These are phyloP conservation scores for Trichosurus vulpecula DNA, from an alignment of 2,797 vertebrate genomes.

Conservation along the genomic window DNA sequence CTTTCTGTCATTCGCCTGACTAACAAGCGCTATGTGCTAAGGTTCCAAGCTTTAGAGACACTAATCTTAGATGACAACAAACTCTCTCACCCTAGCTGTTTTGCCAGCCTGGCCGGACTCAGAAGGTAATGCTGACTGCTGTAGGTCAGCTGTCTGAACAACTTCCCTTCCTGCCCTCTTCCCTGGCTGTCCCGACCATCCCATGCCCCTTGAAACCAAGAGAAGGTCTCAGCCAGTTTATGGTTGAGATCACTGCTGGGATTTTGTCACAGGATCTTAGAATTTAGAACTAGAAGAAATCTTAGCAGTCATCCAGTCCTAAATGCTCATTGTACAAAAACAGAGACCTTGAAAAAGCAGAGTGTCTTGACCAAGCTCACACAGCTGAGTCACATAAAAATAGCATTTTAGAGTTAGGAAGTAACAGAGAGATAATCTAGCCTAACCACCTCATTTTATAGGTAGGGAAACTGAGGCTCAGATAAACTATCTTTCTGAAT, in stretches of 20 bases:
- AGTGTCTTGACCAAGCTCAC: neutral
- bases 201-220: neutral
- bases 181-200: neutral
- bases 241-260: neutral
- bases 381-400: neutral
- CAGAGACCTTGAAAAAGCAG: neutral
- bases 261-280: neutral
- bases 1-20: slow-evolving; percentile 32
- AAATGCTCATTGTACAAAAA: neutral
- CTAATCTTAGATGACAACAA: slow-evolving; percentile 90
- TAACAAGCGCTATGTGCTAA: slow-evolving; percentile 68
- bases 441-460: neutral
- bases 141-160: neutral
- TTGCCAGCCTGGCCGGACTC: slow-evolving; percentile 87
- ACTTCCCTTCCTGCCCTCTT: neutral
- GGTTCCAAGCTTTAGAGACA: slow-evolving; percentile 88
- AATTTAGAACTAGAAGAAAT: neutral
- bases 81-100: slow-evolving; percentile 86
- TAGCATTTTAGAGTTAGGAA: neutral
- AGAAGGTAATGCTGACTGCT: slow-evolving; percentile 82
- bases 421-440: neutral
- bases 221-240: neutral
- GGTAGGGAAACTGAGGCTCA: neutral
- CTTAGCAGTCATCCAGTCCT: neutral
- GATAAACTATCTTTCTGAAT: neutral